Evolutionary conservation across 2,113 vertebrate species (phyloP), one percentile per base, ranked within the genome.

Genomic region (Leucopsar rothschildi): DNA sequence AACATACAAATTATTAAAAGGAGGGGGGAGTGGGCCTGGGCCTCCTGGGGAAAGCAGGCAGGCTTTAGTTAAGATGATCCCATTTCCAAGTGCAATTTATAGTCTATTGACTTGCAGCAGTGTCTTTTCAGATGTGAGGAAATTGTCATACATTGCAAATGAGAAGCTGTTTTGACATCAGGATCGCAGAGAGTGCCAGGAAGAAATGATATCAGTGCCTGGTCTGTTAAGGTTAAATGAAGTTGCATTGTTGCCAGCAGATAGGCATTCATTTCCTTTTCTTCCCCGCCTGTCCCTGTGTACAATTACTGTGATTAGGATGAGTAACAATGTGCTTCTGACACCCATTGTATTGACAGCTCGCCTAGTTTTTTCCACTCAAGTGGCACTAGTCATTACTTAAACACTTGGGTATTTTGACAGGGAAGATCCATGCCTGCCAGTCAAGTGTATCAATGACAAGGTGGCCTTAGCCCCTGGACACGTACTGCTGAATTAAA

Each of bases 1-100:
- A 99, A 99, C 98, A 99, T 98, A 99, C 98, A 99, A 99, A 99
- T 99, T 98, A 99, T 99, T 99, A 99, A 99, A 99, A 99, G 98
- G 98, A 98, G 98, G 98, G 66, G 98, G 97, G 92, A 96, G 93
- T 3, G 31, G 93, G 96, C 96, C 94, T 50, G 95, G 93, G 93
- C 97, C 98, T 97, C 95, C 88, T 95, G 98, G 97, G 98, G 97
- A 98, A 98, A 98, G 97, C 97, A 98, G 97, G 96, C 97, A 96
- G 98, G 98, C 98, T 99, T 98, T 98, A 98, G 98, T 99, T 98
- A 98, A 98, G 98, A 98, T 96, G 98, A 98, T 98, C 95, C 98
- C 97, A 97, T 98, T 98, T 98, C 98, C 98, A 98, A 98, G 98
- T 97, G 98, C 98, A 99, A 99, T 99, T 99, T 99, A 98, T 99